A percentile compares a stretch with the other conserved stretches of the same genome.
Evolutionary conservation across 2,888 invertebrate genomes (phyloP).

Genomic region (Salpingus planirostris): DNA sequence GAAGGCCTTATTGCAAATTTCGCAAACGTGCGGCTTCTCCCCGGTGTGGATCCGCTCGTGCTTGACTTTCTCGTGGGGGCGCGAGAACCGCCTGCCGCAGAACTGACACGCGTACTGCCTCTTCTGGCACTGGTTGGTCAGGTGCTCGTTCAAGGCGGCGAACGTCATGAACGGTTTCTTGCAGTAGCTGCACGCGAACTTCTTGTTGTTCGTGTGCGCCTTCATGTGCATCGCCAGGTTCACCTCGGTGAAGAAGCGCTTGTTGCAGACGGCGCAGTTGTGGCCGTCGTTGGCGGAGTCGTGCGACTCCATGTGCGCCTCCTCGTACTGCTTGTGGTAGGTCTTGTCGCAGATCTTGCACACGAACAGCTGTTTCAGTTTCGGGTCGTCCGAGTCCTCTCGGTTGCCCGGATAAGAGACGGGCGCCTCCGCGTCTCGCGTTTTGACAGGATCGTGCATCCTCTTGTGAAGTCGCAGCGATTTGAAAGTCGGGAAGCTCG

Average conservation of each 20-base stretch:
- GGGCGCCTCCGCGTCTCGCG: constrained; percentile 32
- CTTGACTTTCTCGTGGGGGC: constrained; percentile 75
- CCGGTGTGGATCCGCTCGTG: constrained; percentile 77
- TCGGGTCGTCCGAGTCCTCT: too few relatives aligned
- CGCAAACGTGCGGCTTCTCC: constrained; percentile 70
- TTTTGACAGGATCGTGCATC: constrained; percentile 63
- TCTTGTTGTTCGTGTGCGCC: constrained; percentile 54
- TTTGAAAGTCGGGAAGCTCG: constrained; percentile 57
- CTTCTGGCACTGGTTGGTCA: constrained; percentile 31
- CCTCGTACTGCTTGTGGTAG: constrained; percentile 44
- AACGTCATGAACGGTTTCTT: constrained; percentile 35
- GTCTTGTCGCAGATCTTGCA: constrained; percentile 46
- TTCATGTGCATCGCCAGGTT: constrained; percentile 66
- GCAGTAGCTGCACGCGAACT: constrained; percentile 37
- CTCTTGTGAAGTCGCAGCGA: constrained; percentile 59
- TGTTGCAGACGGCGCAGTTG: constrained; percentile 62
- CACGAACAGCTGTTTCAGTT: constrained; percentile 38
- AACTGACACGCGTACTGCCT: constrained; percentile 61
- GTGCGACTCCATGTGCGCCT: constrained; percentile 62
- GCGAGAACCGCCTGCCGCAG: constrained; percentile 60
- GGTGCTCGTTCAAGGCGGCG: constrained; percentile 33
- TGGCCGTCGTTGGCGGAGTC: constrained; percentile 47
- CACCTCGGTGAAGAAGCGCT: constrained; percentile 56
- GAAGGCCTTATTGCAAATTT: constrained; percentile 72
- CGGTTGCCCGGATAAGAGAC: too few relatives aligned